Conservation (phyloP, 2,113 vertebrate genomes). For the Penelope pileata region DNA sequence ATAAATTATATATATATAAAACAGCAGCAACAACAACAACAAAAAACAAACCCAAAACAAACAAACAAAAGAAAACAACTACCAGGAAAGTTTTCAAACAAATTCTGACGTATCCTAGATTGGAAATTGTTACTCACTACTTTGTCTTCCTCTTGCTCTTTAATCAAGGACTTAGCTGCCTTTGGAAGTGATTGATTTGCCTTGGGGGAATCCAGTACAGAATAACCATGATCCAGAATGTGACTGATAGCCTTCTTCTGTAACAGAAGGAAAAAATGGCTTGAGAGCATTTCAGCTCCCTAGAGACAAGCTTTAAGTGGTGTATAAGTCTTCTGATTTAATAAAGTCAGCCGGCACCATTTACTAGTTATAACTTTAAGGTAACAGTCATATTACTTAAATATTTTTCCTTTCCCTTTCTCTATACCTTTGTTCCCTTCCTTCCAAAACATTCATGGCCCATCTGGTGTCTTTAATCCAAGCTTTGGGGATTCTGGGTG, state of each 20-base stretch:
- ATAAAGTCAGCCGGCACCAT: background rate
- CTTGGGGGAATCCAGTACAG: background rate
- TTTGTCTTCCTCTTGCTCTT: slow-evolving; percentile 23
- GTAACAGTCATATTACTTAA: background rate
- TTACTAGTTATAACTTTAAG: background rate
- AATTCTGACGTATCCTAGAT: background rate
- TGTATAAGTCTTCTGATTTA: background rate
- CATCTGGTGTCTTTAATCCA: background rate
- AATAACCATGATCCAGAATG: background rate
- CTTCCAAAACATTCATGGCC: background rate
- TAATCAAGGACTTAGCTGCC: background rate
- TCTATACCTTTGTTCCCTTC: background rate
- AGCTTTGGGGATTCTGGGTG: background rate
- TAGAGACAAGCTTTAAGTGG: background rate
- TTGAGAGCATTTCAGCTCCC: background rate
- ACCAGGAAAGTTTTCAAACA: background rate
- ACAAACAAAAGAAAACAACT: background rate
- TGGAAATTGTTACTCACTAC: slow-evolving; percentile 26
- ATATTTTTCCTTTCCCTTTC: background rate
- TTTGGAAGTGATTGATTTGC: background rate
- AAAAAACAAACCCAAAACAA: fast-evolving
- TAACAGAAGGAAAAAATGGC: background rate
- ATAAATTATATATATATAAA: too few species aligned
- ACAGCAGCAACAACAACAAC: too few species aligned
- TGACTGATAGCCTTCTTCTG: background rate